These are phyloP conservation scores for Uropetala carovei DNA, from an alignment of 2,888 invertebrate species.

Conservation along the genomic window DNA sequence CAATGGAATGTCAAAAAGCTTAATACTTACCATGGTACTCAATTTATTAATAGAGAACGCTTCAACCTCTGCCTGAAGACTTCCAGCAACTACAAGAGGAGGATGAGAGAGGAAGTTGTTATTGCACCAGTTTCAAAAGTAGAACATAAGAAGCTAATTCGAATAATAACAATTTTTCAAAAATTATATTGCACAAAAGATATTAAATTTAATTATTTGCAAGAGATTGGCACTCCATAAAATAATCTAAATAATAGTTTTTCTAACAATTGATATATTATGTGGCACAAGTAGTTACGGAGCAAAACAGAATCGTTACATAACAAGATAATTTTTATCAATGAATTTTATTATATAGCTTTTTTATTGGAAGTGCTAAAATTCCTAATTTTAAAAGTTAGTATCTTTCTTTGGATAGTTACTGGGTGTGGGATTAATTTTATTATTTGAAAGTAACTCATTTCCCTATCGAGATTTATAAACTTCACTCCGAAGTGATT, in stretches of 20 bases:
- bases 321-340: neutral
- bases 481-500: too few species aligned
- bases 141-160: neutral
- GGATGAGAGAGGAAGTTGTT: neutral
- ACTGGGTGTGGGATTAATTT: too few species aligned
- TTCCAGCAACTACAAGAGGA: neutral
- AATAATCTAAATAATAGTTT: neutral
- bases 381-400: too few species aligned
- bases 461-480: too few species aligned
- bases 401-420: too few species aligned
- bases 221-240: neutral
- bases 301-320: conserved; percentile 13
- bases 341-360: too few species aligned
- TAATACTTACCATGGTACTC: neutral
- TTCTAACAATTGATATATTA: neutral
- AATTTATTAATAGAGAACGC: neutral
- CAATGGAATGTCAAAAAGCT: neutral
- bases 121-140: neutral
- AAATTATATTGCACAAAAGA: neutral
- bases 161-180: neutral
- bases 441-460: too few species aligned
- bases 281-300: neutral
- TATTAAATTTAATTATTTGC: neutral
- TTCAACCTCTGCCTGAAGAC: neutral
- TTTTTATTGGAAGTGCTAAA: too few species aligned